Conservation (phyloP, 2,888 invertebrate genomes). For the Stenotaenia linearis region DNA sequence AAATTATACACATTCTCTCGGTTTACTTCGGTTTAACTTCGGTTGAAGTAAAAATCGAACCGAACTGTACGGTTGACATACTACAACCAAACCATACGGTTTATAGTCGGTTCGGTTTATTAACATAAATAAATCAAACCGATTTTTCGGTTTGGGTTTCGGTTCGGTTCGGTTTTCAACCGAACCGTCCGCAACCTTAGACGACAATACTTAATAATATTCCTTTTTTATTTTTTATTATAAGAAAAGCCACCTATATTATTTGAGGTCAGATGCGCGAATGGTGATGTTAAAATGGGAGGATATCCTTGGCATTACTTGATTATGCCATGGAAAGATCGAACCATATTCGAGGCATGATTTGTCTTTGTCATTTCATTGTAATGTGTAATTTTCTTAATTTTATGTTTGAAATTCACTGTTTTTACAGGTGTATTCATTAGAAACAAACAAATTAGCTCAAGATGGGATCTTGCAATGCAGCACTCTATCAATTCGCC, state of each 20-base stretch:
- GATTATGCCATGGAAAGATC: constrained; percentile 30
- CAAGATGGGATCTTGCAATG: not conserved
- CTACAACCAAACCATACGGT: too few species aligned
- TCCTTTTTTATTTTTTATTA: not conserved
- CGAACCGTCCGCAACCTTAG: too few species aligned
- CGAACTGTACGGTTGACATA: too few species aligned
- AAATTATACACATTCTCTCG: too few species aligned
- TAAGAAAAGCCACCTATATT: constrained; percentile 32
- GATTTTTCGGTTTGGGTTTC: too few species aligned
- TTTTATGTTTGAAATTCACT: not conserved
- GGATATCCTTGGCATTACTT: constrained; percentile 36
- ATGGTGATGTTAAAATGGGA: constrained; percentile 33
- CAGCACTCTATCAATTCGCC: constrained; percentile 8
- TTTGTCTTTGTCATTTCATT: not conserved
- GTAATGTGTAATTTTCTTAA: not conserved
- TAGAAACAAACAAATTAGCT: not conserved
- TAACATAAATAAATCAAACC: too few species aligned
- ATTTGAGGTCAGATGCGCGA: constrained; percentile 33
- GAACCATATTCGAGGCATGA: constrained; percentile 31
- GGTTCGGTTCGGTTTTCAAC: too few species aligned
- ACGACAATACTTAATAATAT: not conserved
- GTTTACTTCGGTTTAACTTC: too few species aligned
- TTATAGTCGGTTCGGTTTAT: too few species aligned
- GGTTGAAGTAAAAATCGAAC: too few species aligned
- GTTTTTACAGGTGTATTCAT: constrained; percentile 7